These are phyloP conservation scores for Oncorhynchus clarkii DNA, from an alignment of 2,113 vertebrate species.

Conservation along the genomic window DNA sequence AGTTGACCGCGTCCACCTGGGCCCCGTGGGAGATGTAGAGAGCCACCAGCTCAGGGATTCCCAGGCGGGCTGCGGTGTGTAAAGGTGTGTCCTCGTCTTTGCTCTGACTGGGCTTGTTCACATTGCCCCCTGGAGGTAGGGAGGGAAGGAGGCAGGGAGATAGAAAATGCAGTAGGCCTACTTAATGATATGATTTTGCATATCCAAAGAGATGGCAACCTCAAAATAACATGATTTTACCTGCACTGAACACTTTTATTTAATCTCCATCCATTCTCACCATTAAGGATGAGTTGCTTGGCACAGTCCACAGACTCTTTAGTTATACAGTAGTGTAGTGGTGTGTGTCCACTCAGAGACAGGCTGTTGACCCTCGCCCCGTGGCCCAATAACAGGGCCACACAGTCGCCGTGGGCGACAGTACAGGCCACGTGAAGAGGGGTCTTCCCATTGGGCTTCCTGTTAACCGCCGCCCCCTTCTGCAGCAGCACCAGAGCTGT, in stretches of 20 bases:
- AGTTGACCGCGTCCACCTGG: slow-evolving; percentile 77
- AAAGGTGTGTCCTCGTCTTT: slow-evolving; percentile 86
- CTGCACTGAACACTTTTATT: too few species aligned
- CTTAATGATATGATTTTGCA: too few species aligned
- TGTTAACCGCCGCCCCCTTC: slow-evolving; percentile 85
- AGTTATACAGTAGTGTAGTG: slow-evolving; percentile 86
- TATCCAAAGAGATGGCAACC: too few species aligned
- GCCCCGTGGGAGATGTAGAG: slow-evolving; percentile 85
- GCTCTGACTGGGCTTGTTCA: slow-evolving; percentile 82
- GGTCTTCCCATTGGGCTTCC: slow-evolving; percentile 92
- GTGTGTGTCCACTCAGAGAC: slow-evolving; percentile 85
- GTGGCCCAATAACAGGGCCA: slow-evolving; percentile 79
- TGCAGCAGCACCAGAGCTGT: slow-evolving; percentile 81
- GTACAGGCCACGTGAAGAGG: slow-evolving; percentile 91
- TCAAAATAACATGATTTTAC: too few species aligned
- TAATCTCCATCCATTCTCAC: slow-evolving; percentile 57
- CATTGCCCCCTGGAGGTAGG: slow-evolving; percentile 77
- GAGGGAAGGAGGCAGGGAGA: background rate
- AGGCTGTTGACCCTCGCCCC: slow-evolving; percentile 84
- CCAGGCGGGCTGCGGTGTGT: slow-evolving; percentile 81
- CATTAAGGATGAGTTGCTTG: slow-evolving; percentile 84
- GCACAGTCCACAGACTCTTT: slow-evolving; percentile 82
- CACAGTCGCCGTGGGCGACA: slow-evolving; percentile 78
- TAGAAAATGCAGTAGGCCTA: background rate
- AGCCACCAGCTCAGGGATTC: slow-evolving; percentile 81